phyloP scores from a whole-genome alignment of 2,113 vertebrate genomes.

The Passer domesticus region DNA sequence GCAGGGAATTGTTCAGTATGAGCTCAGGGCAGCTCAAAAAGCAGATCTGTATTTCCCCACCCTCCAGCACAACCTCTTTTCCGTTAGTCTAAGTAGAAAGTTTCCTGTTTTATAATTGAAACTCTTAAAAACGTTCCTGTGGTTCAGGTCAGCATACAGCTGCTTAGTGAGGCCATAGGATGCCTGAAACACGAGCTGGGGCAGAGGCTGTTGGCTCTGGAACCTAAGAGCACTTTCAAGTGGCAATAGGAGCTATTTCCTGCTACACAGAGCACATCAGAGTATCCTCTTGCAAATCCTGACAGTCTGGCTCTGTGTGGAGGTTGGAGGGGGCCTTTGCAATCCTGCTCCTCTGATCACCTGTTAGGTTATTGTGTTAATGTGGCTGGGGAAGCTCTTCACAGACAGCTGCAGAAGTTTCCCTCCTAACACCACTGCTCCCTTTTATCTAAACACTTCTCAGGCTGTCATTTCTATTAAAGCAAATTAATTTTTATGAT shows the following conservation, averaged over 20 bases:
- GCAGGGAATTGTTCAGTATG: fast-evolving
- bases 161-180: not conserved
- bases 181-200: not conserved
- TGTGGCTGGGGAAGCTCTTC: not conserved
- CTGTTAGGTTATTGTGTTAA: not conserved
- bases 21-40: not conserved
- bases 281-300: not conserved
- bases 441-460: not conserved
- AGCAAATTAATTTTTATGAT: not conserved
- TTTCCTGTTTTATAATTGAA: conserved; percentile 37
- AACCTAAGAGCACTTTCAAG: conserved; percentile 21
- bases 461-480: not conserved
- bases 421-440: not conserved
- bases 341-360: not conserved
- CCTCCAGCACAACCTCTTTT: not conserved
- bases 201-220: conserved; percentile 35
- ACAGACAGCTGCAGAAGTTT: not conserved
- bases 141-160: not conserved
- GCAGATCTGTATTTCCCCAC: not conserved
- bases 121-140: not conserved
- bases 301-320: not conserved
- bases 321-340: not conserved
- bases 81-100: conserved; percentile 19
- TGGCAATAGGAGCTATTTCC: conserved; percentile 10
- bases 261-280: not conserved